Evolutionary conservation across 2,113 vertebrate species (phyloP).

Genomic region (Takifugu flavidus): DNA sequence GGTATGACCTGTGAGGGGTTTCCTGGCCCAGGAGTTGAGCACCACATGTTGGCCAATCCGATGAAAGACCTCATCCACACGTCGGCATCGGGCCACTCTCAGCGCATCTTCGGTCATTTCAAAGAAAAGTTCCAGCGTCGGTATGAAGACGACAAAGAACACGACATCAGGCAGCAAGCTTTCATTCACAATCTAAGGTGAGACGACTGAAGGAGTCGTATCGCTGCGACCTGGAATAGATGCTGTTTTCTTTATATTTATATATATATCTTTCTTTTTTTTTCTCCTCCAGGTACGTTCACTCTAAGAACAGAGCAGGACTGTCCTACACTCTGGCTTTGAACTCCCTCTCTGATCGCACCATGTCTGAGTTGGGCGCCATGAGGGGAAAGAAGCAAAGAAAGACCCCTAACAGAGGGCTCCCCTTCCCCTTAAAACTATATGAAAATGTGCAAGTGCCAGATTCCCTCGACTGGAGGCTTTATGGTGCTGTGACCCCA

Average conservation of each 20-base stretch:
- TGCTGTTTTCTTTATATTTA: not conserved
- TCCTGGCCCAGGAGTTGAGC: conserved; percentile 74
- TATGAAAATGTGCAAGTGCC: conserved; percentile 65
- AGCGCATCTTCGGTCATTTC: conserved; percentile 71
- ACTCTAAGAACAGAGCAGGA: conserved; percentile 78
- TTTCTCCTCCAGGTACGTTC: conserved; percentile 67
- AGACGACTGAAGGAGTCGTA: not conserved
- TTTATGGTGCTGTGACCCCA: conserved; percentile 77
- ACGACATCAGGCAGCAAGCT: conserved; percentile 74
- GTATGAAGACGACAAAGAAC: conserved; percentile 63
- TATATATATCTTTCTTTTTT: not conserved
- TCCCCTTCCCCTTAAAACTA: conserved; percentile 60
- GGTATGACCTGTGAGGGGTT: conserved; percentile 71
- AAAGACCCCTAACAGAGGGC: conserved; percentile 66
- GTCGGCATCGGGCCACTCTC: conserved; percentile 61
- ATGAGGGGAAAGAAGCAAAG: conserved; percentile 61
- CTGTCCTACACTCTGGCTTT: conserved; percentile 73
- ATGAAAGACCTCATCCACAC: conserved; percentile 79
- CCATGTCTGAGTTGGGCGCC: conserved; percentile 63
- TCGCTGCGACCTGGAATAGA: not conserved
- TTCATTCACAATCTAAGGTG: conserved; percentile 82
- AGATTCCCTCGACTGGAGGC: conserved; percentile 77
- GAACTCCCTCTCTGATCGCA: conserved; percentile 77
- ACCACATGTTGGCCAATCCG: conserved; percentile 78
- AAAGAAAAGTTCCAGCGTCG: conserved; percentile 63